Evolutionary conservation across 2,113 vertebrate species (phyloP).

Genomic region (human (Homo sapiens)): GRCh38 chr9:137269001-137269500

Average conservation of each 20-base stretch:
- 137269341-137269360: not conserved
- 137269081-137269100: rapidly evolving
- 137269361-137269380: not conserved
- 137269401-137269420: not conserved
- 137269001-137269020: not conserved
- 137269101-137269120: rapidly evolving
- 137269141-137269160: rapidly evolving
- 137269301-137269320: no score
- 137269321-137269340: no score
- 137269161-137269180: not conserved
- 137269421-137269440: not conserved
- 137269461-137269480: rapidly evolving
- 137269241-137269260: not conserved
- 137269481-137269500: not conserved
- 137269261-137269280: not conserved
- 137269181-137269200: not conserved
- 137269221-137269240: not conserved
- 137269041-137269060: not conserved
- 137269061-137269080: not conserved
- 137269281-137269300: not conserved
- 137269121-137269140: rapidly evolving
- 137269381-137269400: rapidly evolving
- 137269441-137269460: rapidly evolving
- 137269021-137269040: not conserved
- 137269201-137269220: rapidly evolving